Evolutionary conservation across 2,113 vertebrate species (phyloP), one percentile per base, ranked within the genome.

Genomic region (Syngnathus typhle): DNA sequence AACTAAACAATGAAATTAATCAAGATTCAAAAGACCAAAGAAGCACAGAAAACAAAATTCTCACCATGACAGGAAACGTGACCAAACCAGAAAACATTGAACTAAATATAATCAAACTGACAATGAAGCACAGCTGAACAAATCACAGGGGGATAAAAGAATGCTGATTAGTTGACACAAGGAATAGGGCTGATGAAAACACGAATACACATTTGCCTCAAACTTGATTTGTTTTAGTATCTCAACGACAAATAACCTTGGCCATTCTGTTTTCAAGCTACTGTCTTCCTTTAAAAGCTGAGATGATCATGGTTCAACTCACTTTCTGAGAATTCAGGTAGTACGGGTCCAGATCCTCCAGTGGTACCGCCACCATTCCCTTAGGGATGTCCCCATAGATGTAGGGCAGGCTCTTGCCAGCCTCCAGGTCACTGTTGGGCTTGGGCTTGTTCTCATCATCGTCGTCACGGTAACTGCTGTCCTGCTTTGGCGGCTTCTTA

Each of bases 331-430:
- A 7, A 5, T 94, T 96, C 90, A 94, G 67, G 89, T 98, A 99
- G 94, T 89, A 98, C 80, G 96, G 97, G 91, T 99, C 97, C 90
- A 98, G 91, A 90, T 99, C 97, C 92, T 98, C 94, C 93, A 99
- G 90, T 59, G 97, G 97, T 71, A 93, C 91, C 55, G 96, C 95
- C 80, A 95, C 89, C 94, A 98, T 84, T 77, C 92, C 90, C 67
- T 85, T 71, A 6, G 96, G 96, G 86, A 92, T 89, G 88, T 99
- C 97, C 88, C 97, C 97, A 0, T 98, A 99, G 93, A 98, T 99
- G 91, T 93, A 98, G 88, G 97, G 96, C 89, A 99, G 80, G 78
- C 91, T 94, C 92, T 94, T 96, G 72, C 97, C 97, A 5, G 96
- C 96, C 90, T 99, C 97, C 85, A 99, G 90, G 90, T 99, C 97